Conservation (phyloP, 2,113 vertebrate species). For the Cnemophilus loriae region DNA sequence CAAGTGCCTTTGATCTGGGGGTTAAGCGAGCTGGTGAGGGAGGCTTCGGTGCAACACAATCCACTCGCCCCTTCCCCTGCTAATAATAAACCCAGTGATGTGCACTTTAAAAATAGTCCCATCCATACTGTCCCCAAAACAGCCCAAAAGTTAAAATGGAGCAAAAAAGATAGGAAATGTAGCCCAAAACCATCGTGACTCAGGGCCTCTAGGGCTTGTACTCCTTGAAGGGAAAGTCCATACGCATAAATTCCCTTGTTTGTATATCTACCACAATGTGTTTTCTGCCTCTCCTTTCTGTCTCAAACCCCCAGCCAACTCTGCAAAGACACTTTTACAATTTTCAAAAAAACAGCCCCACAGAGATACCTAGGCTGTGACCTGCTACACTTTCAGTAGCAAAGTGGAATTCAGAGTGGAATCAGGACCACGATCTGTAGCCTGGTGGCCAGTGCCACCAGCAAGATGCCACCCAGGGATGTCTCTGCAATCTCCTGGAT, state of each 20-base stretch:
- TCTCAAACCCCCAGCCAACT: background rate
- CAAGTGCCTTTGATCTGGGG: background rate
- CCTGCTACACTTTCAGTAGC: background rate
- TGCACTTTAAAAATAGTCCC: background rate
- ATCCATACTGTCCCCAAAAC: background rate
- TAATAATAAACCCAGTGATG: slow-evolving; percentile 10
- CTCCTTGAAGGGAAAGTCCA: background rate
- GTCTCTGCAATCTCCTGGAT: background rate
- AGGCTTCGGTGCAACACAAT: background rate
- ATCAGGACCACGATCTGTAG: rapidly evolving
- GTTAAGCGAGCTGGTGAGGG: background rate
- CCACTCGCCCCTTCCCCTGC: background rate
- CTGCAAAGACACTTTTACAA: background rate
- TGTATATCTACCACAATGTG: background rate
- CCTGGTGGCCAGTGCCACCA: background rate
- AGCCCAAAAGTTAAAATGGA: background rate
- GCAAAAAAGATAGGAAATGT: slow-evolving; percentile 32
- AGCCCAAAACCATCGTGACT: background rate
- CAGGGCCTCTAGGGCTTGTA: slow-evolving; percentile 16
- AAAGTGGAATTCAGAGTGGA: background rate
- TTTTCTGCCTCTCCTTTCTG: background rate
- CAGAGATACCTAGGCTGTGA: background rate
- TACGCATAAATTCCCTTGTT: background rate
- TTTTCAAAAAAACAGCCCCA: background rate
- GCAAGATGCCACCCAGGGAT: background rate